Base-by-base conservation (phyloP, 2,888 invertebrate genomes). In the Nudaria mundana region DNA sequence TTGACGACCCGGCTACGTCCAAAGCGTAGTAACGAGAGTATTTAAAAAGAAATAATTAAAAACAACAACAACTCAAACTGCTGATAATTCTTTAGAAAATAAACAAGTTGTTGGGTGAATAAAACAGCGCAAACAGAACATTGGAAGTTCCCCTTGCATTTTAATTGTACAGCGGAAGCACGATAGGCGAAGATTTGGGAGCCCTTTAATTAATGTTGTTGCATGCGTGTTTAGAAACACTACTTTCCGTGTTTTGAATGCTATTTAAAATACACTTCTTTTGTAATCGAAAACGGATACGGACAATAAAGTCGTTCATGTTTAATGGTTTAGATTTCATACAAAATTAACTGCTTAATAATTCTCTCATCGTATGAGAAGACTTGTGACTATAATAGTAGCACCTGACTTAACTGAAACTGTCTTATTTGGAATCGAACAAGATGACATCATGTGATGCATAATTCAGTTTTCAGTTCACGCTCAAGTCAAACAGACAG, bases 171-270 rank as follows among this genome's bases (percentile, higher is more conserved):
- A 56, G 48, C 77, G 84, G 84, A 84, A 84, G 77, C 74, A 76
- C 74, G 84, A 86, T 84, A 82, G 76, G 75, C 62, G 78, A 77
- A 78, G 81, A 82, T 87, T 85, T 81, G 76, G 81, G 68, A 80
- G 77, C 79, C 78, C 76, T 83, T 79, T 85, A 84, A 88, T 86
- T 81, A 85, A 81, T 79, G 81, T 82, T 77, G 79, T 76, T 78
- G 76, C 79, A 83, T 76, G 81, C 78, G 80, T 82, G 81, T 76
- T 74, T 62, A 50, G 59, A 71, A 73, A 53, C 68, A 75, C 63
- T 74, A 74, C 73, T 74, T 76, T 73, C 57, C 50, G 61, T 70
- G 66, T 71, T 74, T 73, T 71, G 66, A 66, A 62, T 64, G 68
- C 64, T 62, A 56, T 60, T 60, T 54, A 60, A 63, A 58, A 48